These are phyloP conservation scores for Tragelaphus buxtoni DNA, from an alignment of 2,113 vertebrate species.

Conservation along the genomic window DNA sequence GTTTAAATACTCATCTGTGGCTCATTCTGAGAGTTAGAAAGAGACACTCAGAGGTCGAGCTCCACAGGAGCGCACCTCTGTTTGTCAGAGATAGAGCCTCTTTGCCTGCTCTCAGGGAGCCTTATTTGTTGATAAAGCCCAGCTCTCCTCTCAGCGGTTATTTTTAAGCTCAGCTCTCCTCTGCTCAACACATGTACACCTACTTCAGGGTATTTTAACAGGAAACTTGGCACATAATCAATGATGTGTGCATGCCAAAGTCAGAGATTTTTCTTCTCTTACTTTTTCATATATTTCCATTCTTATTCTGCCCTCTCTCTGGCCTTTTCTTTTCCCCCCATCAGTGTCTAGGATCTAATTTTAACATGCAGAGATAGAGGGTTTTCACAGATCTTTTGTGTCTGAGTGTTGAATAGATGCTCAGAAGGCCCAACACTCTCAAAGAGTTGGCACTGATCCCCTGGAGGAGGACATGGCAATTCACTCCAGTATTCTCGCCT, in stretches of 20 bases:
- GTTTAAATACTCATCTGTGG: background rate
- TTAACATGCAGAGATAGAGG: background rate
- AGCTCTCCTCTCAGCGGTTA: background rate
- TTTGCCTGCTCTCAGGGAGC: background rate
- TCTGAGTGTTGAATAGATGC: background rate
- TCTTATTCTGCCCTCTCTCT: background rate
- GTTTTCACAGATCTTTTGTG: background rate
- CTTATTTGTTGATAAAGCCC: constrained; percentile 12
- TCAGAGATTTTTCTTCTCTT: background rate
- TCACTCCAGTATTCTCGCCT: background rate
- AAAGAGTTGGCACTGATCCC: background rate
- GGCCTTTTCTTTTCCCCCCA: background rate
- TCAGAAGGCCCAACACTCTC: background rate
- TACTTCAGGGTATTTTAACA: background rate
- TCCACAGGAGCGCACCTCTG: background rate
- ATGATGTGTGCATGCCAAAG: background rate
- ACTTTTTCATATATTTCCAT: background rate
- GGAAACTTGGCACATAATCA: background rate
- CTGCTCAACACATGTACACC: background rate
- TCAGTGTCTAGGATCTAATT: background rate
- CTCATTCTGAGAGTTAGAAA: background rate
- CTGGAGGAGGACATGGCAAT: background rate
- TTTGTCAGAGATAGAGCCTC: background rate
- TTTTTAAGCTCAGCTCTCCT: background rate
- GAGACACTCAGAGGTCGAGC: background rate